Base-by-base conservation (phyloP, 1,140 invertebrate species). In the Drosophila watanabei region DNA sequence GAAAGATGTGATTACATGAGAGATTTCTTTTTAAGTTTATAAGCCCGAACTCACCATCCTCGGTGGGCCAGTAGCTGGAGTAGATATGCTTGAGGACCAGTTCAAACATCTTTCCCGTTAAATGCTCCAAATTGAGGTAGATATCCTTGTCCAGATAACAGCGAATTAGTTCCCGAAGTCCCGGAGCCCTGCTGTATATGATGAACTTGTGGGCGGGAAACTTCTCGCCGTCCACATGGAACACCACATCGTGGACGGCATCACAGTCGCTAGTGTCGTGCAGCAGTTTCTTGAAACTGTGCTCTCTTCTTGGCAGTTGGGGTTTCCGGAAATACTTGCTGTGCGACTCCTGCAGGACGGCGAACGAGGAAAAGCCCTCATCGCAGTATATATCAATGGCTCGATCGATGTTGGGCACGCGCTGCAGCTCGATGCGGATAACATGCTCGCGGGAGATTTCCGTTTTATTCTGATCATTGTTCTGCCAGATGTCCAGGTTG, bases 121-220 rank as follows among this genome's bases (percentile, higher is more conserved):
- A 59, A 35, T 83, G 30, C 24, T 88, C 59, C 7, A 89, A 81
- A 51, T 92, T 93, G 0, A 93, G 60, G 62, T 93, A 83, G 24
- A 93, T 80, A 72, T 93, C 45, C 62, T 91, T 92, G 9, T 92
- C 91, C 46, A 80, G 35, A 45, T 93, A 81, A 1, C 18, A n/a
- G 0, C 54, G 51, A 8, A 93, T 65, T 0, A 93, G 63, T 8
- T 93, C 89, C 8, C 78, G 66, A 9, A 93, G 41, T 0, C 92
- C 91, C 3, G 91, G 65, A 37, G 95, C 95, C 24, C 94, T 91
- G 4, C 94, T 93, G 28, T 95, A 95, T n/a, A 97, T 80, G 41
- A 97, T 95, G 54, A 95, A 96, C 78, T 94, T 94, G 91, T 97
- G 97, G 6, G 95, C 95, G 11, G 94, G 86, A 92, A 95, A 95